phyloP scores from a whole-genome alignment of 2,888 invertebrate genomes.

The Gymnocheta viridis region DNA sequence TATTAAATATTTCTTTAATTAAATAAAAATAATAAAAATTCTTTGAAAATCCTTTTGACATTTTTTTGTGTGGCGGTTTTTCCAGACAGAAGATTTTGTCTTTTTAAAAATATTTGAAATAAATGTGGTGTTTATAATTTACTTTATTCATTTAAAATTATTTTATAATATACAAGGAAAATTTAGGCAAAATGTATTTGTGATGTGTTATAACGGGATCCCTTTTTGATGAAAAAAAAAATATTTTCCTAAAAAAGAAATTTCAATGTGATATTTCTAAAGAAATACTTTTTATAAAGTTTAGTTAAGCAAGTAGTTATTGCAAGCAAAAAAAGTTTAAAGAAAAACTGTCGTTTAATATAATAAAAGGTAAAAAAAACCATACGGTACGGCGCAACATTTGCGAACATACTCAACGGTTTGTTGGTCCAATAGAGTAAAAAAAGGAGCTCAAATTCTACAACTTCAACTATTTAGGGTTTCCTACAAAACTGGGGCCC shows the following conservation, averaged over 20 bases:
- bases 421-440: too few relatives aligned
- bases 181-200: background rate
- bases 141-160: background rate
- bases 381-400: too few relatives aligned
- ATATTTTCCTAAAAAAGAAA: too few relatives aligned
- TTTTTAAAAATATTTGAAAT: background rate
- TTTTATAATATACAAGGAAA: background rate
- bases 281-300: too few relatives aligned
- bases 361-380: too few relatives aligned
- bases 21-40: background rate
- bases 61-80: background rate
- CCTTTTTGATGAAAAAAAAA: background rate
- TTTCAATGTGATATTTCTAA: background rate
- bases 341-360: too few relatives aligned
- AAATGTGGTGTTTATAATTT: background rate
- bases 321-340: too few relatives aligned
- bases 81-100: background rate
- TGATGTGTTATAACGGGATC: background rate
- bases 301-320: too few relatives aligned
- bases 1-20: background rate
- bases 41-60: background rate
- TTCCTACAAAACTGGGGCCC: too few relatives aligned
- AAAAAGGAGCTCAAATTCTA: too few relatives aligned
- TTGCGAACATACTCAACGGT: too few relatives aligned
- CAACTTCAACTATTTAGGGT: too few relatives aligned